phyloP scores from a whole-genome alignment of 2,113 vertebrate genomes.

The Mastomys natalensis region DNA sequence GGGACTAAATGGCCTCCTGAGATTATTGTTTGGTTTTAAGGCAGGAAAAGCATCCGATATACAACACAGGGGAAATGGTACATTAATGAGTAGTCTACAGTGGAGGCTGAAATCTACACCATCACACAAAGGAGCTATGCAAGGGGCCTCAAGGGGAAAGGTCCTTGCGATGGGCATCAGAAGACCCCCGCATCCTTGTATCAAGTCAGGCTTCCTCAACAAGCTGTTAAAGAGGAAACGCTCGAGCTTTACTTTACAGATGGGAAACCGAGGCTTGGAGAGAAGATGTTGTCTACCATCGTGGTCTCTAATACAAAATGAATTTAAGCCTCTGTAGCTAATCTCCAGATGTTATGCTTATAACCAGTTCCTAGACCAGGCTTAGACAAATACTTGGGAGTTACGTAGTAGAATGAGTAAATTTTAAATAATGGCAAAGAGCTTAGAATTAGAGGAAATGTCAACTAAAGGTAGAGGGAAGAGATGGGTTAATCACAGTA shows the following conservation, averaged over 20 bases:
- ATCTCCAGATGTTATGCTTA: not conserved
- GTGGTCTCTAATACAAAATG: not conserved
- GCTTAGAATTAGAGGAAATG: not conserved
- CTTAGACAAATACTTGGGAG: not conserved
- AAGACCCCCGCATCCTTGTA: not conserved
- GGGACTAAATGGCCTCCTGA: not conserved
- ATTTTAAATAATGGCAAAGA: not conserved
- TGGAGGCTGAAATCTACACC: not conserved
- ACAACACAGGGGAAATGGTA: not conserved
- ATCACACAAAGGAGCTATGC: fast-evolving
- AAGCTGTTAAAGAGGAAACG: fast-evolving
- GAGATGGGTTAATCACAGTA: not conserved
- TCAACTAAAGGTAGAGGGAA: not conserved
- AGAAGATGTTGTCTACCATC: fast-evolving
- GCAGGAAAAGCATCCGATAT: not conserved
- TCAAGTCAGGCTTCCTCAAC: not conserved
- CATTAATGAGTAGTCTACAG: not conserved
- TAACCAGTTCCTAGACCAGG: not conserved
- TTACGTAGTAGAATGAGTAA: not conserved
- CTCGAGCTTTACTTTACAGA: not conserved
- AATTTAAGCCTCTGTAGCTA: not conserved
- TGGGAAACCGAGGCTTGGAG: not conserved
- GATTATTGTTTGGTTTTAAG: not conserved
- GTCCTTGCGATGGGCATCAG: not conserved
- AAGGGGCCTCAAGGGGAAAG: fast-evolving